Conservation (phyloP, 2,113 vertebrate genomes). For the Pantherophis guttatus region DNA sequence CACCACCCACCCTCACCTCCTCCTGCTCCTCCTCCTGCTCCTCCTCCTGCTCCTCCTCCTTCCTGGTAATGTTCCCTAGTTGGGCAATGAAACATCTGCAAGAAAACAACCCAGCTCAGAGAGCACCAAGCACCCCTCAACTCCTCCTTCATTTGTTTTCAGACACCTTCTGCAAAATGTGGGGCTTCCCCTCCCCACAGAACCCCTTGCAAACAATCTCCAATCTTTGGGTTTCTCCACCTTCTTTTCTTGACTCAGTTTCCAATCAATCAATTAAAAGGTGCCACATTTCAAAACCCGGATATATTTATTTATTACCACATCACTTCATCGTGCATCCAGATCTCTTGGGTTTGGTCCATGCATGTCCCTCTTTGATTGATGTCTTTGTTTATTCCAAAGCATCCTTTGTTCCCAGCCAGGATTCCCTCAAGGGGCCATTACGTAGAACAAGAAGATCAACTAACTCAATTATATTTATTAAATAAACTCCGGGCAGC, state of each 20-base stretch:
- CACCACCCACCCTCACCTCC: no score
- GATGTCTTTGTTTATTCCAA: background rate
- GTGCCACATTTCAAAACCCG: background rate
- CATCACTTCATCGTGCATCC: background rate
- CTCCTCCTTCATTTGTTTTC: background rate
- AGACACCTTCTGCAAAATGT: background rate
- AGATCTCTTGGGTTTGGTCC: background rate
- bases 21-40: no score
- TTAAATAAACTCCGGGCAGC: background rate
- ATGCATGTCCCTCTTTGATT: background rate
- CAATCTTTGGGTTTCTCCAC: background rate
- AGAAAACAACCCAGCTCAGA: background rate
- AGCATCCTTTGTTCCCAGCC: background rate
- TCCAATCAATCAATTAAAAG: background rate
- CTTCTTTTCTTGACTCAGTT: background rate
- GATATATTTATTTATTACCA: background rate
- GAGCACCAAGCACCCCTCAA: background rate
- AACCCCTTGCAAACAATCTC: background rate
- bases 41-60: no score
- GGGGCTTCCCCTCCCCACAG: background rate
- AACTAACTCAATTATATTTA: background rate
- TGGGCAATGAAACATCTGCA: background rate
- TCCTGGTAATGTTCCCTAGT: background rate
- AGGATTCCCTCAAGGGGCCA: background rate
- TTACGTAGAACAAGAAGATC: background rate